Percentiles rank a stretch among this genome's conserved stretches.
Evolutionary conservation across 2,797 vertebrate genomes (phyloP).

Genomic region (Nyctibius grandis): DNA sequence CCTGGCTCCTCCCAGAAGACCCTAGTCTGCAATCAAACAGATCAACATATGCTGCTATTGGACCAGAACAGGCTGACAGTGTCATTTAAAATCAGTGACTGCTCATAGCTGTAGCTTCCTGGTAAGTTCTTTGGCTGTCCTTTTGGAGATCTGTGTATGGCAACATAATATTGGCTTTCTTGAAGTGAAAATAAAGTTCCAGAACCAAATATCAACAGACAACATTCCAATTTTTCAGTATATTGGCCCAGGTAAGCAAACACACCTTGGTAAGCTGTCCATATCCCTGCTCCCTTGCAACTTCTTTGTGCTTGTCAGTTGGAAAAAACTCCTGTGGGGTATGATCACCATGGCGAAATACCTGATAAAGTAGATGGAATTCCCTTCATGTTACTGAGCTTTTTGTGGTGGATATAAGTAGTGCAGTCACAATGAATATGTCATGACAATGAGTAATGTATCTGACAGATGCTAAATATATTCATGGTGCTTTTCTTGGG

Average conservation of each 20-base stretch:
- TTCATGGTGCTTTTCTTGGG: not conserved
- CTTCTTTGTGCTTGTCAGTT: constrained; percentile 79
- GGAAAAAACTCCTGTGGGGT: constrained; percentile 83
- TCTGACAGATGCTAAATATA: not conserved
- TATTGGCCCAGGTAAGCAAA: not conserved
- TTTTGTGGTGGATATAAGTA: not conserved
- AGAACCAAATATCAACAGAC: not conserved
- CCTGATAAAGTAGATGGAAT: not conserved
- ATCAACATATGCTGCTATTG: not conserved
- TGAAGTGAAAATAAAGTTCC: not conserved
- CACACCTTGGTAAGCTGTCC: constrained; percentile 87
- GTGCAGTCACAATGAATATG: not conserved
- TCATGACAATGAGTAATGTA: not conserved
- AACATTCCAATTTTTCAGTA: not conserved
- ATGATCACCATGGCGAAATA: constrained; percentile 82
- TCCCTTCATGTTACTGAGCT: not conserved
- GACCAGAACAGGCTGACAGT: not conserved
- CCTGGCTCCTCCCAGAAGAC: not conserved
- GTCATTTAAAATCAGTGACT: not conserved
- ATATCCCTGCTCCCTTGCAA: constrained; percentile 83
- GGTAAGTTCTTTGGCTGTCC: not conserved
- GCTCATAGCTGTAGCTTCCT: not conserved
- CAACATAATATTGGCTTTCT: not conserved
- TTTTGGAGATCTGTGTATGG: not conserved
- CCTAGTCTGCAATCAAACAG: not conserved